Conservation (phyloP, 64 coral and sea anemone genomes). For the Trachythela sp. region DNA sequence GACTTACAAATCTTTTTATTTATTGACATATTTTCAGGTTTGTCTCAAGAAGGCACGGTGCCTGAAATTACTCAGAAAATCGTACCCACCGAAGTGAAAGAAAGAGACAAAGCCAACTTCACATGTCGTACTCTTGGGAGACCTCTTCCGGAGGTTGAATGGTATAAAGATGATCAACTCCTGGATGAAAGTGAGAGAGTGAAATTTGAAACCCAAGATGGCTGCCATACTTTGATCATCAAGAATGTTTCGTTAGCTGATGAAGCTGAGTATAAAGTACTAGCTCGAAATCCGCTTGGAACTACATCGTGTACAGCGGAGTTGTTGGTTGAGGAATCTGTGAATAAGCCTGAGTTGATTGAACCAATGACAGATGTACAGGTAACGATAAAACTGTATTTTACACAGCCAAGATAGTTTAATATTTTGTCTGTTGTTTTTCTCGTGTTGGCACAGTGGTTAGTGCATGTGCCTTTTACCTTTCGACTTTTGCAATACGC, state of each 20-base stretch:
- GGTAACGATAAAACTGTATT: background rate
- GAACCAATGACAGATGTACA: constrained; percentile 23
- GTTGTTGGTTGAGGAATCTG: constrained; percentile 62
- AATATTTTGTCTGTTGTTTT: no score
- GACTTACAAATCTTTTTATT: background rate
- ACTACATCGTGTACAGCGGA: constrained; percentile 54
- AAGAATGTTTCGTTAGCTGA: constrained; percentile 45
- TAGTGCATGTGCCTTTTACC: no score
- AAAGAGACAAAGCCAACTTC: background rate
- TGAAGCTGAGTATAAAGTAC: constrained; percentile 74
- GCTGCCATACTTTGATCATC: background rate
- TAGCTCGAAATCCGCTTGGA: constrained; percentile 68
- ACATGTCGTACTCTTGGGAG: background rate
- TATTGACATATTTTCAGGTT: constrained; percentile 33
- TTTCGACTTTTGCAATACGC: no score
- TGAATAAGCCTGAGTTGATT: constrained; percentile 69
- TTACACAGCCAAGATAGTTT: no score
- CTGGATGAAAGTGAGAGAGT: constrained; percentile 37
- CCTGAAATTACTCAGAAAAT: background rate
- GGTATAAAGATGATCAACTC: constrained; percentile 25
- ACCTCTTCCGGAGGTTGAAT: constrained; percentile 1
- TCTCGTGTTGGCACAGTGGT: no score
- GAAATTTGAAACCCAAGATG: constrained; percentile 8
- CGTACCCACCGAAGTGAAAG: background rate
- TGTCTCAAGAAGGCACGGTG: constrained; percentile 58